Conservation (phyloP, 2,113 vertebrate species). For the Herpailurus yagouaroundi region DNA sequence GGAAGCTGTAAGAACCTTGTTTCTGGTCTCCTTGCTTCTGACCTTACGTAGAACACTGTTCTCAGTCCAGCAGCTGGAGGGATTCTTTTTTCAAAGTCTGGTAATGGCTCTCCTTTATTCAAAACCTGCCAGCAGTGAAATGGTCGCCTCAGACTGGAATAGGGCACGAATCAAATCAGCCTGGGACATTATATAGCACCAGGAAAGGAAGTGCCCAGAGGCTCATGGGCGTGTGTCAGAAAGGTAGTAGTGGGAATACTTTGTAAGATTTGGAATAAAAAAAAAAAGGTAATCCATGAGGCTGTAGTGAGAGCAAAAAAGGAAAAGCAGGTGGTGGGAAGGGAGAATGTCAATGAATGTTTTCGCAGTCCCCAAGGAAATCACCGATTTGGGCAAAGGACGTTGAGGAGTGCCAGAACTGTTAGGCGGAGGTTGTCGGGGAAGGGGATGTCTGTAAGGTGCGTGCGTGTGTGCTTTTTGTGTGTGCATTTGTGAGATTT, state of each 20-base stretch:
- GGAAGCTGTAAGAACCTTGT: not conserved
- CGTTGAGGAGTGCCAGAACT: not conserved
- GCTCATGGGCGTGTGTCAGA: not conserved
- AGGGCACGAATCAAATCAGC: not conserved
- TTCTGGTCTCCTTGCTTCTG: not conserved
- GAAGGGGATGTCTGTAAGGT: not conserved
- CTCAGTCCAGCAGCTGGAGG: not conserved
- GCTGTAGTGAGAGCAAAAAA: not conserved
- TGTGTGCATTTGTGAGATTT: not conserved
- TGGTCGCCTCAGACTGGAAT: not conserved
- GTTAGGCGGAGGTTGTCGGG: not conserved
- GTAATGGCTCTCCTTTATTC: not conserved
- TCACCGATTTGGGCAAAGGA: not conserved
- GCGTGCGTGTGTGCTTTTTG: not conserved
- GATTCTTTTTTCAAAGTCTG: not conserved
- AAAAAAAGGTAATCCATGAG: not conserved
- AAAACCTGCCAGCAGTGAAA: not conserved
- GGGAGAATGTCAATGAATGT: not conserved
- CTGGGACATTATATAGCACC: not conserved
- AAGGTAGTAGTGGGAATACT: not conserved
- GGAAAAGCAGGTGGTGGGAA: not conserved
- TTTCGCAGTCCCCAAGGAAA: not conserved
- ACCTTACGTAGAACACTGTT: fast-evolving
- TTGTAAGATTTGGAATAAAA: not conserved
- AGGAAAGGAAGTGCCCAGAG: not conserved